These are phyloP conservation scores for Callospermophilus lateralis DNA, from an alignment of 2,113 vertebrate genomes.

Conservation along the genomic window DNA sequence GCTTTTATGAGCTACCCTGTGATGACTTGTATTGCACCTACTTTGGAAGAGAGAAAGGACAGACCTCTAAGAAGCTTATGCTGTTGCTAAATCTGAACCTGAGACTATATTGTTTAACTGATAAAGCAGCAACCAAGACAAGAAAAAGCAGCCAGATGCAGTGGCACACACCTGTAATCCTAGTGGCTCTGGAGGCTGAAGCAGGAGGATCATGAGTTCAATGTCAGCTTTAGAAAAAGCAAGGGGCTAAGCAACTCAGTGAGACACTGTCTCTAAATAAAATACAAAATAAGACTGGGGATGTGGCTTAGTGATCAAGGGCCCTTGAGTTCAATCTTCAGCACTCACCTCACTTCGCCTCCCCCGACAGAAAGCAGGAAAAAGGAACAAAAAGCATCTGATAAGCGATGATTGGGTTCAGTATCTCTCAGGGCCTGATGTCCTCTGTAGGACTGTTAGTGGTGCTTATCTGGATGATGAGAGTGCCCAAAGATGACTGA, in stretches of 20 bases:
- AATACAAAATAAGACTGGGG: no score
- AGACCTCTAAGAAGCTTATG: not conserved
- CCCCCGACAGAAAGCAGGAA: not conserved
- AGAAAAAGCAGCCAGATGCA: not conserved
- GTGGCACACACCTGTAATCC: no score
- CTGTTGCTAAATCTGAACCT: not conserved
- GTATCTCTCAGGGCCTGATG: not conserved
- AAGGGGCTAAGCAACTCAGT: no score
- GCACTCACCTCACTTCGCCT: no score
- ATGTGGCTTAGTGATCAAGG: no score
- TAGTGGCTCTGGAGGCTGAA: no score
- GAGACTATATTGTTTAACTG: not conserved
- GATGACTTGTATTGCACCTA: not conserved
- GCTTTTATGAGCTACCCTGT: not conserved
- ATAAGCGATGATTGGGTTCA: not conserved
- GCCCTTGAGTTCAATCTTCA: no score
- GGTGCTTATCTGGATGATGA: not conserved
- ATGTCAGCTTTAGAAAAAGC: no score
- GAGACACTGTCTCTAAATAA: no score
- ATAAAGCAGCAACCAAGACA: not conserved
- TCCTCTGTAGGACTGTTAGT: not conserved
- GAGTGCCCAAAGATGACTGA: fast-evolving
- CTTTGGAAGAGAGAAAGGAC: not conserved
- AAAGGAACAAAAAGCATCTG: not conserved
- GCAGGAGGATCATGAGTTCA: no score